Conservation (phyloP, 2,888 invertebrate species). For the Pilophorus perplexus region DNA sequence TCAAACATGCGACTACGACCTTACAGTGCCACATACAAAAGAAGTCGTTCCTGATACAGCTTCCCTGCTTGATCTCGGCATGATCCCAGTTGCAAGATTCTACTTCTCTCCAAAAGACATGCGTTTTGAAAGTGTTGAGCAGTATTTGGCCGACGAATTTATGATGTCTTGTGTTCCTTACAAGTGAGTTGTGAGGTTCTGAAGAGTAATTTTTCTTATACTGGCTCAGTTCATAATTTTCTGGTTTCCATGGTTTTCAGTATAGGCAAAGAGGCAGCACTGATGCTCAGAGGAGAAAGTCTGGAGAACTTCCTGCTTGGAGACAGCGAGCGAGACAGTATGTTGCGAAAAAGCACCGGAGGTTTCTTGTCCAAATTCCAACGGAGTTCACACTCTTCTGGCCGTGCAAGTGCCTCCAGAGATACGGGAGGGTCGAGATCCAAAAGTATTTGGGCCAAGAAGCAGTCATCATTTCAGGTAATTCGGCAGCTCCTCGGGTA, state of each 20-base stretch:
- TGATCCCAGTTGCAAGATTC: slow-evolving; percentile 69
- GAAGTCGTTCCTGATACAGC: slow-evolving; percentile 61
- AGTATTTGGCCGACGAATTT: slow-evolving; percentile 35
- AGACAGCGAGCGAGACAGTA: background rate
- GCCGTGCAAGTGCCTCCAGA: background rate
- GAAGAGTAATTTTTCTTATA: too few species aligned
- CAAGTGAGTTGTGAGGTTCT: too few species aligned
- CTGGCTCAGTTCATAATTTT: too few species aligned
- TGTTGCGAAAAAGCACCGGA: slow-evolving; percentile 13
- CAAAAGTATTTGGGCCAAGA: background rate
- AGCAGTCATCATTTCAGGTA: slow-evolving; percentile 15
- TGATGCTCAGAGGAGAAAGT: slow-evolving; percentile 32
- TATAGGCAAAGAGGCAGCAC: slow-evolving; percentile 19
- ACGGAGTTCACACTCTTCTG: slow-evolving; percentile 7
- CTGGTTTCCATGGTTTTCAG: too few species aligned
- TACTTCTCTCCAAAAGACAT: slow-evolving; percentile 29
- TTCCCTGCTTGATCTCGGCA: slow-evolving; percentile 68
- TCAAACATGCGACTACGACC: slow-evolving; percentile 65
- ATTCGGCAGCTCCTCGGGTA: too few species aligned
- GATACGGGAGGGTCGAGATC: slow-evolving; percentile 18
- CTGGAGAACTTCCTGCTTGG: slow-evolving; percentile 23
- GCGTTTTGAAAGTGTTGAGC: background rate
- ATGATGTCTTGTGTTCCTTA: slow-evolving; percentile 9
- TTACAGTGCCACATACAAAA: slow-evolving; percentile 68
- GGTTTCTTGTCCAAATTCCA: slow-evolving; percentile 23